Percentiles rank a stretch among this genome's conserved stretches.
Evolutionary conservation across 2,888 invertebrate species (phyloP).

Genomic region (Hedychridium roseum): DNA sequence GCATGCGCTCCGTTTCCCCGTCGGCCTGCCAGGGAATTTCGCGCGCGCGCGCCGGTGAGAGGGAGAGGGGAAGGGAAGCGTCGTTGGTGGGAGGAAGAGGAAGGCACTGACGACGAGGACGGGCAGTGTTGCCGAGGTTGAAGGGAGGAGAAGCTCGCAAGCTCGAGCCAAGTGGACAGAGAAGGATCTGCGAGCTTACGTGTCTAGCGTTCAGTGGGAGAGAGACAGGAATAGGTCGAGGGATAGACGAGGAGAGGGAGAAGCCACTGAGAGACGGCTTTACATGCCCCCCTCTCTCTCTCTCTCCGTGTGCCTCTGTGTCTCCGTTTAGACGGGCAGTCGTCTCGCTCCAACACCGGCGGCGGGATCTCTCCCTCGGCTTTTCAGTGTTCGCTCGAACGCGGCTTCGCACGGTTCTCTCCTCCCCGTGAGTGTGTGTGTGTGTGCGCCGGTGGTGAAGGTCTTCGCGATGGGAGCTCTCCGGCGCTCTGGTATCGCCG

Average conservation of each 20-base stretch:
- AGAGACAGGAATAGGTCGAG: too few species aligned
- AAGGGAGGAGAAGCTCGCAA: too few species aligned
- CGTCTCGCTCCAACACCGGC: slow-evolving; percentile 11
- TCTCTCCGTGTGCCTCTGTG: slow-evolving; percentile 21
- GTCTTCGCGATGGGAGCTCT: slow-evolving; percentile 53
- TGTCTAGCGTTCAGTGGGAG: too few species aligned
- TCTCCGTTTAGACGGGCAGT: slow-evolving; percentile 38
- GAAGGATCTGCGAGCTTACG: too few species aligned
- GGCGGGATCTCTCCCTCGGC: slow-evolving; percentile 22
- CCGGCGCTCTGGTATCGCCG: slow-evolving; percentile 41
- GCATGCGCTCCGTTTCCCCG: too few species aligned
- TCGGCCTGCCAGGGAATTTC: too few species aligned
- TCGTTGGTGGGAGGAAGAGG: slow-evolving; percentile 8
- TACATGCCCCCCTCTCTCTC: slow-evolving; percentile 16
- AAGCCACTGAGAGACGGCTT: slow-evolving; percentile 5
- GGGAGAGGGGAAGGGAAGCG: slow-evolving; percentile 12
- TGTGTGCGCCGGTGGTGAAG: too few species aligned
- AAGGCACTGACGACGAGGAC: slow-evolving; percentile 3
- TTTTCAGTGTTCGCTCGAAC: slow-evolving; percentile 59
- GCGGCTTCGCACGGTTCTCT: slow-evolving; percentile 53
- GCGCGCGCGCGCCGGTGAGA: slow-evolving; percentile 10
- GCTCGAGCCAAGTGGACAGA: too few species aligned
- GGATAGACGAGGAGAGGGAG: slow-evolving; percentile 8
- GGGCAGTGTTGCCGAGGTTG: too few species aligned
- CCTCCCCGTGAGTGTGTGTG: too few species aligned